Conservation (phyloP, 2,797 vertebrate species). For the Leptatherina wallacei region DNA sequence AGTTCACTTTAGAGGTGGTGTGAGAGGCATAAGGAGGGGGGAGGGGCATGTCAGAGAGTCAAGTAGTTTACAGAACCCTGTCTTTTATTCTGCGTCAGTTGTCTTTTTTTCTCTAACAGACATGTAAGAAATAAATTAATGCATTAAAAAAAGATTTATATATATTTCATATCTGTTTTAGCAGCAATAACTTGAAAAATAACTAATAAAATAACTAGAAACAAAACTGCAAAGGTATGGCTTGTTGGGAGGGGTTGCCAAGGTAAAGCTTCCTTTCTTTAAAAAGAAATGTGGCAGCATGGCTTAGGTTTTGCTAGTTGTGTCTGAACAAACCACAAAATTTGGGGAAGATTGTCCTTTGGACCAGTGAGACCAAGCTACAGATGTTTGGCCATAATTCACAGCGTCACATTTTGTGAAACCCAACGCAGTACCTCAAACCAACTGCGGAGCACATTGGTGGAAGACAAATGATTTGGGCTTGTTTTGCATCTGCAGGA, state of each 20-base stretch:
- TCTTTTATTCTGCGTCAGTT: conserved; percentile 15
- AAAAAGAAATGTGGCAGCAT: not conserved
- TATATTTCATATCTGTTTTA: too few species aligned
- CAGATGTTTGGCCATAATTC: too few species aligned
- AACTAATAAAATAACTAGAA: too few species aligned
- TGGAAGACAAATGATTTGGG: too few species aligned
- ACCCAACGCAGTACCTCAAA: too few species aligned
- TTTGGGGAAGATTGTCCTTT: not conserved
- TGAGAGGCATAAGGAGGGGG: conserved; percentile 21
- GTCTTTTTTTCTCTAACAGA: not conserved
- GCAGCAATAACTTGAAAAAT: too few species aligned
- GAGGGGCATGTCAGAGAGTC: conserved; percentile 46
- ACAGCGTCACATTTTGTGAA: too few species aligned
- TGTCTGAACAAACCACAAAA: not conserved
- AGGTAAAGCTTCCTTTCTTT: too few species aligned
- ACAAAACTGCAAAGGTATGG: not conserved
- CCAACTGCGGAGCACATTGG: too few species aligned
- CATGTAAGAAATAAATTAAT: too few species aligned
- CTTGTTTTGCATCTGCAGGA: too few species aligned
- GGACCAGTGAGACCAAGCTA: not conserved
- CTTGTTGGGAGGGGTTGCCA: not conserved
- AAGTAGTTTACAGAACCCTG: conserved; percentile 28
- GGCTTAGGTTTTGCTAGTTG: not conserved
- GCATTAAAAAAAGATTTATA: too few species aligned
- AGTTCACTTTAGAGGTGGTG: conserved; percentile 19